These are phyloP conservation scores for Lytechinus pictus DNA, from an alignment of 35 echinoderm and acorn worm species.

Conservation along the genomic window DNA sequence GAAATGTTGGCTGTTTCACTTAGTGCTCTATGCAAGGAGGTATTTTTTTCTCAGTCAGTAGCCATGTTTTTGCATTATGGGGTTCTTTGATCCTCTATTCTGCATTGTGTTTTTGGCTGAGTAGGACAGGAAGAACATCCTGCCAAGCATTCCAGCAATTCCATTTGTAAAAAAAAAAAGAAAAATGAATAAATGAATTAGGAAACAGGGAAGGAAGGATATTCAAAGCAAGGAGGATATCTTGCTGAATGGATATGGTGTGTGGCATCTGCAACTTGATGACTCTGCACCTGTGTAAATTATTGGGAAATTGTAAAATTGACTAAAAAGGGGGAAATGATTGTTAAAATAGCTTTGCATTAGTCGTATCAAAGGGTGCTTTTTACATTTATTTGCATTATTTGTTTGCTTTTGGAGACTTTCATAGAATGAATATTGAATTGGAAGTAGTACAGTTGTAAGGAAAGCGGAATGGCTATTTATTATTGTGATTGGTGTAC, in stretches of 20 bases:
- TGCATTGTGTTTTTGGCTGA: not conserved
- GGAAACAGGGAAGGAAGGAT: not conserved
- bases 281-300: not conserved
- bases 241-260: not conserved
- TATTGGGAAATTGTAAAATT: not conserved
- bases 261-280: not conserved
- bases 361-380: not conserved
- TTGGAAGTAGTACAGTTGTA: not conserved
- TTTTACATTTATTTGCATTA: not conserved
- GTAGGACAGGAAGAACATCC: conserved; percentile 26
- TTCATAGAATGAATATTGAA: not conserved
- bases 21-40: not conserved
- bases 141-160: conserved; percentile 48
- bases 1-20: not conserved
- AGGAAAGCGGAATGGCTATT: not conserved
- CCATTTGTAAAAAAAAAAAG: conserved; percentile 14
- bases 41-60: not conserved
- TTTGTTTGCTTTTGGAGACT: not conserved
- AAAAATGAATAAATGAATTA: not conserved
- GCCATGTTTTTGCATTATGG: not conserved
- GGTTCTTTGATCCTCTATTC: not conserved
- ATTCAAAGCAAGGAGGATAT: not conserved
- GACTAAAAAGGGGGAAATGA: not conserved
- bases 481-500: not conserved
- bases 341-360: not conserved